Evolutionary conservation across 2,113 vertebrate species (phyloP), one percentile per base, ranked within the genome.

Genomic region (Progne subis): DNA sequence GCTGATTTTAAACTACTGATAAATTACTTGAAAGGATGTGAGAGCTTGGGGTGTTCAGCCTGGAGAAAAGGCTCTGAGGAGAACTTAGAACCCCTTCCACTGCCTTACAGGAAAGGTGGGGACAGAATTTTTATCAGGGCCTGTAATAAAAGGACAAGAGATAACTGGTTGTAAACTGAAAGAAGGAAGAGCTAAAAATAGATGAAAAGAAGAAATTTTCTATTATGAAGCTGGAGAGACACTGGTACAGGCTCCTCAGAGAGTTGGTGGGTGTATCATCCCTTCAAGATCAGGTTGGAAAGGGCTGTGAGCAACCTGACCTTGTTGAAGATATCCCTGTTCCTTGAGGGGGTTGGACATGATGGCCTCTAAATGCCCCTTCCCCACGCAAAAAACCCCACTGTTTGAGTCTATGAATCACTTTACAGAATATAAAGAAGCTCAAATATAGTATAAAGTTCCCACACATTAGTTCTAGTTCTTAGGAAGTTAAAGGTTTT

Each of bases 181-280:
- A 60, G 21, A 60, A 2, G 7, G 10, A 3, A 71, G 18, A 68
- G 41, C 60, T 74, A 12, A 64, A 32, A 37, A 4, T 4, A 12
- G 12, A 47, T 21, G 3, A 12, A 60, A 69, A 55, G 23, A 18
- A 72, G 8, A 55, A 4, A 9, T 53, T 56, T 43, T 61, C 26
- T 8, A 0, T 1, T 1, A 1, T 21, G 18, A 31, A 6, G 3
- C 5, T 53, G 23, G 4, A 29, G 23, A 64, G 9, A 14, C 11
- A 1, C 3, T 57, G 61, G 25, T 3, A 6, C 5, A 28, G 5
- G 8, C 5, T 74, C 2, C 6, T 60, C 26, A 65, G 39, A 63
- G 15, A n/a, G 7, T 6, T 4, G 3, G 14, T 15, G 11, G 12
- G 9, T 10, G 15, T 1, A 18, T 14, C 32, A 14, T 10, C 17